Conservation (phyloP, 1,140 invertebrate genomes). For the Nephila pilipes region DNA sequence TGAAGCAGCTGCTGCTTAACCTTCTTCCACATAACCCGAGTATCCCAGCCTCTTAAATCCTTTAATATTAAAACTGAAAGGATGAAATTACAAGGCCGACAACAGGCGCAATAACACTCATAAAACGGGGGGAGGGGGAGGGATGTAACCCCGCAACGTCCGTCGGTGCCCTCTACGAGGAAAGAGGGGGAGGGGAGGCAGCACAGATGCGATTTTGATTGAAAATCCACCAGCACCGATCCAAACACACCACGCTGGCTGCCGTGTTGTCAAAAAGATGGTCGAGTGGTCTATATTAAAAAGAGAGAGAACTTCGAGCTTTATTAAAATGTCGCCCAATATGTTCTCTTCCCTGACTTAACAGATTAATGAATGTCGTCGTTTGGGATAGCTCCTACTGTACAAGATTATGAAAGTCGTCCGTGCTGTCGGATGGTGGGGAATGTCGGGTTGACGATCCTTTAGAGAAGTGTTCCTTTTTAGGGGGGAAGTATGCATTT, state of each 20-base stretch:
- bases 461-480: background rate
- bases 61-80: constrained; percentile 32
- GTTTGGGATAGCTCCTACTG: background rate
- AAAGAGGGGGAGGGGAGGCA: background rate
- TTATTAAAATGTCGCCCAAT: constrained; percentile 30
- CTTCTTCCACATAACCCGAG: background rate
- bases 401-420: constrained; percentile 30
- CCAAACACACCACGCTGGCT: background rate
- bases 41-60: constrained; percentile 10
- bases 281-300: constrained; percentile 29
- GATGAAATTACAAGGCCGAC: constrained; percentile 30
- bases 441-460: background rate
- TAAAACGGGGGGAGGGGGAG: background rate
- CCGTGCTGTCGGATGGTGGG: background rate
- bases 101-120: constrained; percentile 35
- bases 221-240: constrained; percentile 27
- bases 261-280: constrained; percentile 22
- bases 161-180: too few relatives aligned
- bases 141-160: background rate
- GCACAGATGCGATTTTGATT: constrained; percentile 34
- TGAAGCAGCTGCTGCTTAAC: background rate
- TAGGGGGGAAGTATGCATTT: background rate
- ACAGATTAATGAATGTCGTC: constrained; percentile 38
- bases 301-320: background rate
- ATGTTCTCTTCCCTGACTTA: background rate